Base-by-base conservation (phyloP, 2,113 vertebrate genomes). In the Oryzias melastigma region DNA sequence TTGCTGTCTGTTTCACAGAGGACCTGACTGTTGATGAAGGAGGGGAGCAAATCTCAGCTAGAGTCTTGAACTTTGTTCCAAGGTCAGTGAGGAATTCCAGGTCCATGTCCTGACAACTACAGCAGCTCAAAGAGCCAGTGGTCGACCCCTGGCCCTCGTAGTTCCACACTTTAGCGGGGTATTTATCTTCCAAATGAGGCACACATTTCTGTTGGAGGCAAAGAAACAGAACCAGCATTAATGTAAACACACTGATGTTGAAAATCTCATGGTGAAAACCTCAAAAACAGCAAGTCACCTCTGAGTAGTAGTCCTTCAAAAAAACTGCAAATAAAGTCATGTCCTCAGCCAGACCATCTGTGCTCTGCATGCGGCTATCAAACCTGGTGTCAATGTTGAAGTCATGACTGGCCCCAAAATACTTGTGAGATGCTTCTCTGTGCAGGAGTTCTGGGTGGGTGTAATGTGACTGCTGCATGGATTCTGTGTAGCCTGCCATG, bases 61-160 rank as follows among this genome's bases (percentile, higher is more conserved):
- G 84, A 35, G 90, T 94, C 80, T 87, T 93, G 80, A 98, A 98
- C 79, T 96, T 96, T 22, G 89, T 86, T 35, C 91, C 93, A 61
- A 98, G 60, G n/a, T 94, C 91, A 68, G 92, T 90, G 54, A 97
- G 91, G 77, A 90, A 95, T 0, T 87, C 87, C 49, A 96, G 89
- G 10, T 96, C 93, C 62, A 92, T 87, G 51, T 93, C 94, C 29
- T 95, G 91, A 77, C 95, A 91, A 77, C 94, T 95, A 82, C 93
- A 95, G 74, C 90, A 92, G 16, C 93, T 93, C 27, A 95, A 18
- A 0, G 96, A 97, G 25, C 93, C 94, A 54, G 91, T 89, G 3
- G 89, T 82, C 14, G 92, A 93, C 15, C 89, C 91, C 0, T 85
- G 48, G 35, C 94, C 95, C 76, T 98, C 96, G 0, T 91, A 90